These are phyloP conservation scores for Catotricha subobsoleta DNA, from an alignment of 2,888 invertebrate genomes.

Conservation along the genomic window DNA sequence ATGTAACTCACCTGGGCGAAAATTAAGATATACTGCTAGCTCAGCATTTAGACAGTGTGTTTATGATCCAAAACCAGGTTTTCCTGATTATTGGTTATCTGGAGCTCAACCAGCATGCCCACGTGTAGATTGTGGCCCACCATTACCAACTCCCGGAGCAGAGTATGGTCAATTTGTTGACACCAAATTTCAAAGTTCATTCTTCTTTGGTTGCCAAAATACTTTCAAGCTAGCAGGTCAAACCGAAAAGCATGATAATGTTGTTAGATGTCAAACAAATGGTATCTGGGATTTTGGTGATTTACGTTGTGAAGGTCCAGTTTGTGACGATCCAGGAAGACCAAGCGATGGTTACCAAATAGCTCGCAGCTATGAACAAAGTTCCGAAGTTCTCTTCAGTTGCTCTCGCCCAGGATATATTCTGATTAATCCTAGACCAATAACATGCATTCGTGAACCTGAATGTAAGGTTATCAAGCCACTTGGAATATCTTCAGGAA, in stretches of 20 bases:
- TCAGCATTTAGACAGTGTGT: conserved; percentile 85
- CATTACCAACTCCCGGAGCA: conserved; percentile 81
- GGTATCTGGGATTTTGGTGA: conserved; percentile 91
- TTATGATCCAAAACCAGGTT: conserved; percentile 79
- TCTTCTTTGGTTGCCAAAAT: conserved; percentile 91
- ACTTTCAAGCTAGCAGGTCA: conserved; percentile 89
- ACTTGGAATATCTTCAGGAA: conserved; percentile 75
- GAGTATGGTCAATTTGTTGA: conserved; percentile 78
- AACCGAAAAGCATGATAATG: conserved; percentile 78
- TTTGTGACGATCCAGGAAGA: conserved; percentile 87
- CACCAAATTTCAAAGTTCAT: conserved; percentile 80
- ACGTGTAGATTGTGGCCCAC: conserved; percentile 77
- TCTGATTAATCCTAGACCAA: conserved; percentile 75
- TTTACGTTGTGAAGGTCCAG: conserved; percentile 72
- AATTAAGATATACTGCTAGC: conserved; percentile 61
- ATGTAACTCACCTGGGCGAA: conserved; percentile 60
- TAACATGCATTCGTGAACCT: conserved; percentile 78
- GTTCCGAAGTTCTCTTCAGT: conserved; percentile 72
- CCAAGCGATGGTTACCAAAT: conserved; percentile 83
- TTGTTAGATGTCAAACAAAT: conserved; percentile 78
- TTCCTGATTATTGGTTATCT: conserved; percentile 81
- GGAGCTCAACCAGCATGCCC: conserved; percentile 75
- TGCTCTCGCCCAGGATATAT: conserved; percentile 86
- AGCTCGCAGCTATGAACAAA: conserved; percentile 64
- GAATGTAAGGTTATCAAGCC: conserved; percentile 87